Base-by-base conservation (phyloP, 2,113 vertebrate species). In the Butorides virescens region DNA sequence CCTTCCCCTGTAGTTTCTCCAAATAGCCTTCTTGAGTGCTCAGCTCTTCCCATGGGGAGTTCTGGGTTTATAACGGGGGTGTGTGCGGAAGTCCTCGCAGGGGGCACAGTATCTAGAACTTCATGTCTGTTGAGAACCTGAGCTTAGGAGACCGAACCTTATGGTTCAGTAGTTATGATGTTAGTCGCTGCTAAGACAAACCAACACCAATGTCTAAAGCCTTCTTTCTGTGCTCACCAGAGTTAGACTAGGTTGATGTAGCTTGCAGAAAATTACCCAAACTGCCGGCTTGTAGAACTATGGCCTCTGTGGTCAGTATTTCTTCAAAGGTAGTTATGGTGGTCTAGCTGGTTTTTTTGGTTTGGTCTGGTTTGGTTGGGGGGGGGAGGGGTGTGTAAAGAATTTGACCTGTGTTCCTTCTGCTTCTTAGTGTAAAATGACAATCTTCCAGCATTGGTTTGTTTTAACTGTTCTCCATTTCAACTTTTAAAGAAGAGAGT, bases 51-150 rank as follows among this genome's bases (percentile, higher is more conserved):
- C 4, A 3, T 27, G 21, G 9, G 13, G 15, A 34, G 7, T 23
- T 70, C 34, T 62, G 53, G 14, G 5, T 39, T 73, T 68, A 22
- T 47, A 58, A 7, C 0, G 0, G 15, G 7, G 4, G 2, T 0
- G 65, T 19, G 16, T 58, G 21, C 3, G 4, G 25, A 67, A 63
- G 49, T 11, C 20, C 53, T 68, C 1, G 0, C 9, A 12, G 36
- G 26, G 8, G 8, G 5, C 22, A 30, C 22, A 21, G 7, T 10
- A 14, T 23, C 55, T 50, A 22, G n/a, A 29, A 56, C 34, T 44
- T 67, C 13, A 20, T 15, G 52, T 67, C 29, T 50, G 5, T 47
- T 53, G 18, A 50, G 30, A 56, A 55, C 21, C 25, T 78, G 27
- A 70, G 5, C 15, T 70, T 47, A 13, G 20, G 20, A 87, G 44